phyloP scores from a whole-genome alignment of 2,113 vertebrate genomes.

The Emydura subglobosa region DNA sequence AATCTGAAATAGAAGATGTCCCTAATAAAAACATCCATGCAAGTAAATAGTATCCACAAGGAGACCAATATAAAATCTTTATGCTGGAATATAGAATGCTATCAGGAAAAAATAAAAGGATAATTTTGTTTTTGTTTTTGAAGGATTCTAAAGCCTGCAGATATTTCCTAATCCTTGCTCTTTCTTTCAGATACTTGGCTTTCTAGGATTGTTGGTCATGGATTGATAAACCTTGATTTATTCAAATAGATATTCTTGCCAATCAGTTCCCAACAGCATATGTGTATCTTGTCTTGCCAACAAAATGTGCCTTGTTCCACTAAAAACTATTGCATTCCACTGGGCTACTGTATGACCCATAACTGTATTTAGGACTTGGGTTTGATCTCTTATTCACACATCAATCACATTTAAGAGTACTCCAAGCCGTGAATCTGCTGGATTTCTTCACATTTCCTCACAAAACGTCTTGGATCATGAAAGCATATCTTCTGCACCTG shows the following conservation, averaged over 20 bases:
- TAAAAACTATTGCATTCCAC: neutral
- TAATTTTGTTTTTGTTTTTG: neutral
- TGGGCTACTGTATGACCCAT: neutral
- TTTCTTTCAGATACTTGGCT: neutral
- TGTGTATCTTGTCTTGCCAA: neutral
- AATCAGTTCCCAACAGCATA: accelerated
- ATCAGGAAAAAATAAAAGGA: neutral
- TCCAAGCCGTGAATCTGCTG: accelerated
- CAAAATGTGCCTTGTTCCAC: neutral
- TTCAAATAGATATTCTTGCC: neutral
- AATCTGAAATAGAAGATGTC: neutral
- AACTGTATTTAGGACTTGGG: neutral
- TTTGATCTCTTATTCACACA: neutral
- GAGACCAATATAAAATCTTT: neutral
- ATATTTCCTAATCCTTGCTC: neutral
- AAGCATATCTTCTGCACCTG: neutral
- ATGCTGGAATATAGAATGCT: neutral
- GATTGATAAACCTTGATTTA: neutral
- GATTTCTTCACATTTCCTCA: accelerated
- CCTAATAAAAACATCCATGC: neutral
- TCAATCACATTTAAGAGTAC: neutral
- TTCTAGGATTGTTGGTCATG: neutral
- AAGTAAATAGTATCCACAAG: neutral
- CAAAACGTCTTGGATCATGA: neutral
- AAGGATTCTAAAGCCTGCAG: neutral